A percentile compares a stretch with the other conserved stretches of the same genome.
phyloP scores from a whole-genome alignment of 2,888 invertebrate species.

The Amblyteles armatorius region DNA sequence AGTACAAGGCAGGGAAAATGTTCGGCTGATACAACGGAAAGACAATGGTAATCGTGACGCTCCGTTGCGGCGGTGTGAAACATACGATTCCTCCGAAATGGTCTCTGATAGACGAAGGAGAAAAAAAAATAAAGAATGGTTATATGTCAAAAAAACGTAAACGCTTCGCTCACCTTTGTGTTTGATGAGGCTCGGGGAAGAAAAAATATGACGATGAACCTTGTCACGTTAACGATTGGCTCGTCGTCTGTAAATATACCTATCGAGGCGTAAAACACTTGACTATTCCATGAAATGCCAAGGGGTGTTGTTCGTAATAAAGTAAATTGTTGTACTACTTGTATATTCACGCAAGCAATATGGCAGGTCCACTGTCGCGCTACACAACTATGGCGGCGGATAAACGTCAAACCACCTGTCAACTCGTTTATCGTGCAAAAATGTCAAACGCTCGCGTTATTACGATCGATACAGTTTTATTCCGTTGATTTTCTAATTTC shows the following conservation, averaged over 20 bases:
- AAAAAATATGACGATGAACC: conserved; percentile 34
- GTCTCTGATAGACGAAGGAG: conserved; percentile 4
- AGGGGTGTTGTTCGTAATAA: conserved; percentile 67
- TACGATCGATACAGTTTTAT: conserved; percentile 34
- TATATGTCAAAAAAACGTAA: conserved; percentile 68
- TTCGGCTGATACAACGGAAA: background rate
- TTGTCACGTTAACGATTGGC: conserved; percentile 30
- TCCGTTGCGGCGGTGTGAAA: background rate
- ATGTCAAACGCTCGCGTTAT: background rate
- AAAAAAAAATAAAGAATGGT: conserved; percentile 43
- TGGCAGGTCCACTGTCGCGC: conserved; percentile 72
- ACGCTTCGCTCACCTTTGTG: conserved; percentile 62
- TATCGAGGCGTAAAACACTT: conserved; percentile 48
- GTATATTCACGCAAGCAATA: conserved; percentile 73
- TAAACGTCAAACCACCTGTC: conserved; percentile 78
- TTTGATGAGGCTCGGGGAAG: conserved; percentile 36
- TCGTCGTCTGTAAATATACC: conserved; percentile 39
- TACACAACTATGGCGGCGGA: conserved; percentile 72
- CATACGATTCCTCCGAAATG: background rate
- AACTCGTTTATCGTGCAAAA: conserved; percentile 55
- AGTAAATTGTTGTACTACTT: conserved; percentile 71
- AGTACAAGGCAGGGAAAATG: conserved; percentile 6
- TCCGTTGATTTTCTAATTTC: conserved; percentile 44
- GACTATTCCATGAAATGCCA: conserved; percentile 69
- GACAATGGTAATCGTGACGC: background rate